phyloP scores from a whole-genome alignment of 2,113 vertebrate species.

The Crotalus helleri region DNA sequence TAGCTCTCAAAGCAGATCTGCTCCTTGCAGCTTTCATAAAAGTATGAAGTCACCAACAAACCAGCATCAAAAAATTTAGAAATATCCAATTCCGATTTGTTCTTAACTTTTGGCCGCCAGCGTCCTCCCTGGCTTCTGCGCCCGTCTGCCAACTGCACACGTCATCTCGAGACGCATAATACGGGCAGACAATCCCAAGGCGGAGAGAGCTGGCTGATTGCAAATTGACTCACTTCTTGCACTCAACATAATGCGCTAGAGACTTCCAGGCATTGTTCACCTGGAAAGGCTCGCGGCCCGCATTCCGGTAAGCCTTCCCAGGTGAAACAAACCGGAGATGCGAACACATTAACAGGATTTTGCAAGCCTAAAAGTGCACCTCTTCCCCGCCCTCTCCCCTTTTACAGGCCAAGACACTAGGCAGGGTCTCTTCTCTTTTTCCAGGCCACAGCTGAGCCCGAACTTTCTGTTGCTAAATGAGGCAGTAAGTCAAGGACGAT shows the following conservation, averaged over 20 bases:
- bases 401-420: background rate
- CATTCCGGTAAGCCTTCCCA: background rate
- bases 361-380: background rate
- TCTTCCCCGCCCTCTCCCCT: too few relatives aligned
- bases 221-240: background rate
- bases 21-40: background rate
- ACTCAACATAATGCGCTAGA: background rate
- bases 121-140: background rate
- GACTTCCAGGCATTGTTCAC: background rate
- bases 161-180: background rate
- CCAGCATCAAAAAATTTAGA: background rate
- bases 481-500: too few relatives aligned
- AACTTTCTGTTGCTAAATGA: too few relatives aligned
- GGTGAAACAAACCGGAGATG: background rate
- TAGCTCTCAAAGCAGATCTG: background rate
- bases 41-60: background rate
- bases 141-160: background rate
- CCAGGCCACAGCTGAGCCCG: too few relatives aligned
- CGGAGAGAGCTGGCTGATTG: background rate
- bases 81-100: background rate
- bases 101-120: background rate
- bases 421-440: too few relatives aligned
- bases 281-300: background rate
- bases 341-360: background rate
- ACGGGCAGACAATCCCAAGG: background rate